Conservation (phyloP, 2,113 vertebrate species). For the Pimephales promelas region DNA sequence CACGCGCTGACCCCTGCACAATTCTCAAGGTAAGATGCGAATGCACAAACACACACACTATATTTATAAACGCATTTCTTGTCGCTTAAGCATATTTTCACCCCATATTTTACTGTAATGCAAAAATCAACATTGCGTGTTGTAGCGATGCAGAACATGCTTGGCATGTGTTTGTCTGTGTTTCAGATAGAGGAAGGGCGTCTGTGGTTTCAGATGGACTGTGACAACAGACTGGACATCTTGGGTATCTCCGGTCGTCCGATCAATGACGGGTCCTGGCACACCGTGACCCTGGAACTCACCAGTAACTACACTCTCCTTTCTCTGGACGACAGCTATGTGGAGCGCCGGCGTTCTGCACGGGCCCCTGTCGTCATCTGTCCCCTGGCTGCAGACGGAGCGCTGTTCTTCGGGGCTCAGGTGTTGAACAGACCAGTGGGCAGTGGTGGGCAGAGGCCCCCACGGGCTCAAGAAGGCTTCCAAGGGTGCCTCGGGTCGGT, state of each 20-base stretch:
- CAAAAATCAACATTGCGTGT: too few relatives aligned
- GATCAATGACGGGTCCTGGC: slow-evolving; percentile 93
- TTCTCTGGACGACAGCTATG: slow-evolving; percentile 92
- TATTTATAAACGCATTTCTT: too few relatives aligned
- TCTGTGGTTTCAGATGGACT: slow-evolving; percentile 96
- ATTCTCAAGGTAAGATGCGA: slow-evolving; percentile 87
- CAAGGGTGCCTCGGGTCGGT: slow-evolving; percentile 92
- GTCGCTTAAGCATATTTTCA: too few relatives aligned
- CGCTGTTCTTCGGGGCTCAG: slow-evolving; percentile 91
- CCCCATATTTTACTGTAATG: too few relatives aligned
- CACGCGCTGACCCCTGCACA: slow-evolving; percentile 90
- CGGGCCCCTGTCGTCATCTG: slow-evolving; percentile 87
- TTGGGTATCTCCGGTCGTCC: slow-evolving; percentile 91
- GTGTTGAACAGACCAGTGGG: slow-evolving; percentile 69
- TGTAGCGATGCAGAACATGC: too few relatives aligned
- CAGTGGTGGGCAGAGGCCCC: slow-evolving; percentile 69
- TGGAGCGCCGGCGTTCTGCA: slow-evolving; percentile 83
- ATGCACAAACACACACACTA: too few relatives aligned
- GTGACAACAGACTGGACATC: slow-evolving; percentile 88
- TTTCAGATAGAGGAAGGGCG: slow-evolving; percentile 87
- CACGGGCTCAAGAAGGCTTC: slow-evolving; percentile 86
- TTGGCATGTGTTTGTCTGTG: slow-evolving; percentile 19
- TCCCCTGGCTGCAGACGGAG: slow-evolving; percentile 81
- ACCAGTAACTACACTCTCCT: slow-evolving; percentile 92
- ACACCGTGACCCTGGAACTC: slow-evolving; percentile 89